Evolutionary conservation across 2,797 vertebrate genomes (phyloP).

Genomic region (Phaenicophaeus curvirostris): DNA sequence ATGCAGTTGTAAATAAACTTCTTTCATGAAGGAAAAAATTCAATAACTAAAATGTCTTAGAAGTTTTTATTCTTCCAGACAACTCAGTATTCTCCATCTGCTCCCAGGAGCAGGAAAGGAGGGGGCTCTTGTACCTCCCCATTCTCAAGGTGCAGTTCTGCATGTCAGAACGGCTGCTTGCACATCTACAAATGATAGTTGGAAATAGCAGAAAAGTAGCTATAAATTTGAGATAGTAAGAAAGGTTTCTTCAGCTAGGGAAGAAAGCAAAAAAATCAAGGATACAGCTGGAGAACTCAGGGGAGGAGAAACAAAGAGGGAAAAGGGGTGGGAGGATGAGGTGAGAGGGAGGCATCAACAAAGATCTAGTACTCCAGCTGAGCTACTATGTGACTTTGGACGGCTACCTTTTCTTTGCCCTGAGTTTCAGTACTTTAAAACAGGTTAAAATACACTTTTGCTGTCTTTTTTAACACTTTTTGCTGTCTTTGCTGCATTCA

Average conservation of each 20-base stretch:
- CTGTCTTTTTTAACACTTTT: neutral
- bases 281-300: neutral
- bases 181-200: neutral
- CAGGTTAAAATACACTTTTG: neutral
- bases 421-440: neutral
- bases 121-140: neutral
- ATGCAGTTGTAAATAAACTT: slow-evolving; percentile 16
- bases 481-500: too few relatives aligned
- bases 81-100: neutral
- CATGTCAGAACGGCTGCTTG: neutral
- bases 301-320: neutral
- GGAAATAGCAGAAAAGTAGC: neutral
- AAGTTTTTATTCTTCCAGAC: neutral
- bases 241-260: neutral
- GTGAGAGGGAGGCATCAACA: neutral
- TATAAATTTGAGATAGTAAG: neutral
- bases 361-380: neutral
- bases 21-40: neutral
- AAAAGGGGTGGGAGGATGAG: neutral
- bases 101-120: neutral
- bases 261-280: neutral
- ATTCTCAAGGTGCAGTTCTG: neutral
- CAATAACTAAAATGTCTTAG: neutral
- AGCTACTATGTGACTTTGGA: neutral
- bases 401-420: neutral